Evolutionary conservation across 2,797 vertebrate genomes (phyloP).

Genomic region (Pelochelys cantorii): DNA sequence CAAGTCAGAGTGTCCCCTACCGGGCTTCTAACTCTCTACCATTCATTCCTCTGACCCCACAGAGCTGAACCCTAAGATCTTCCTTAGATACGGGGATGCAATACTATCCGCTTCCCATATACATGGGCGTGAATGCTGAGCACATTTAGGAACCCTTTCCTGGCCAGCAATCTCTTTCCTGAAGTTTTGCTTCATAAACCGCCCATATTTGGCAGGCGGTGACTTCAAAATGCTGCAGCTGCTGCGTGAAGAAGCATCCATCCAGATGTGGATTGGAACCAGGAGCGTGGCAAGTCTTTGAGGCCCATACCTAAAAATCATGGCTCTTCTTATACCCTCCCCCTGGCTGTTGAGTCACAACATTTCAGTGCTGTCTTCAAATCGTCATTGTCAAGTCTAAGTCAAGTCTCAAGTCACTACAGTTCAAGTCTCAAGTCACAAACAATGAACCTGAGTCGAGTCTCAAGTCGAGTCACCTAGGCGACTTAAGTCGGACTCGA

Average conservation of each 20-base stretch:
- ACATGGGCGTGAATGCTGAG: constrained; percentile 63
- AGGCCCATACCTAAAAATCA: constrained; percentile 58
- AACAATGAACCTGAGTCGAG: no score
- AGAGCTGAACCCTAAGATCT: constrained; percentile 37
- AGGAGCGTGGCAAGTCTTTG: constrained; percentile 69
- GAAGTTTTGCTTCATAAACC: neutral
- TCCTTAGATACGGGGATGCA: constrained; percentile 50
- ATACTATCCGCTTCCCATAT: constrained; percentile 54
- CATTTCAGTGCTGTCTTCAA: neutral
- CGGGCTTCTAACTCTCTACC: constrained; percentile 44
- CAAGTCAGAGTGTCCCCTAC: constrained; percentile 43
- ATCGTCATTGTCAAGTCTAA: no score
- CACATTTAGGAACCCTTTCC: constrained; percentile 48
- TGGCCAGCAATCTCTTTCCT: neutral
- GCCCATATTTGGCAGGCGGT: neutral
- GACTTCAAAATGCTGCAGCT: constrained; percentile 68
- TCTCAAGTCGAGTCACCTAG: no score
- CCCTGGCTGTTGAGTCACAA: constrained; percentile 71
- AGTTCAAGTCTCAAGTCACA: no score
- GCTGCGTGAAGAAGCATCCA: constrained; percentile 60
- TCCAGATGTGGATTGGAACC: constrained; percentile 44
- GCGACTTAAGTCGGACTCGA: no score
- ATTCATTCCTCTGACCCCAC: constrained; percentile 32
- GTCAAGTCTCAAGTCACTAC: no score
- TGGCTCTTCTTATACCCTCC: constrained; percentile 52